Conservation (phyloP, 2,888 invertebrate genomes). For the Euproctis similis region DNA sequence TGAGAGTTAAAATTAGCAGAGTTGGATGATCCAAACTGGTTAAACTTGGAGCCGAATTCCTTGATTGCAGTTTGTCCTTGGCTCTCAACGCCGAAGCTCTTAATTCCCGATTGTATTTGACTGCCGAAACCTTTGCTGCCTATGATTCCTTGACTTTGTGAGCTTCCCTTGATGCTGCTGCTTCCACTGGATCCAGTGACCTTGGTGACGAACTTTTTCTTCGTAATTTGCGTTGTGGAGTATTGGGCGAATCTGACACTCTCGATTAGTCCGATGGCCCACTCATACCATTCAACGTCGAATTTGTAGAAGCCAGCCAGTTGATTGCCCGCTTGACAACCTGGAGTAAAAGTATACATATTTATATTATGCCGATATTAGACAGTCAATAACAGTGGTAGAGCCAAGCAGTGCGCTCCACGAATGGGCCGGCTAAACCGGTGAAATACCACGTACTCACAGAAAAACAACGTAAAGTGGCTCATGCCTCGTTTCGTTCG, state of each 20-base stretch:
- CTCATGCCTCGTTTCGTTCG: too few species aligned
- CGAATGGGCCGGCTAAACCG: too few species aligned
- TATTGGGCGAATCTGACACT: constrained; percentile 52
- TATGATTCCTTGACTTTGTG: constrained; percentile 3
- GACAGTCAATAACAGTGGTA: too few species aligned
- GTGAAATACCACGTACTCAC: too few species aligned
- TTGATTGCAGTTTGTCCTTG: constrained; percentile 9
- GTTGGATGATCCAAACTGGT: constrained; percentile 20
- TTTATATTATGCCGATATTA: too few species aligned
- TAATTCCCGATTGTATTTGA: constrained; percentile 6
- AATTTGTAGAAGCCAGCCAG: constrained; percentile 77
- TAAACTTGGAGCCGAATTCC: constrained; percentile 17
- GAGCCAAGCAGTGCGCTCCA: too few species aligned
- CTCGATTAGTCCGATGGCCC: constrained; percentile 61
- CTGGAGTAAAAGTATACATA: too few species aligned
- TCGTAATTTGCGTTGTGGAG: constrained; percentile 31
- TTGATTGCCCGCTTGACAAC: constrained; percentile 73
- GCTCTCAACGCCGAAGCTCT: constrained; percentile 4
- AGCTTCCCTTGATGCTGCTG: constrained; percentile 18
- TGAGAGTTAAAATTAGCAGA: constrained; percentile 29
- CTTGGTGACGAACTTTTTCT: constrained; percentile 32
- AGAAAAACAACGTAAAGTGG: too few species aligned
- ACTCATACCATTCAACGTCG: constrained; percentile 77
- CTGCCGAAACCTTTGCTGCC: constrained; percentile 3
- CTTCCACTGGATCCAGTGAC: constrained; percentile 22